These are phyloP conservation scores for Dolichotis patagonum DNA, from an alignment of 2,113 vertebrate genomes.

Conservation along the genomic window DNA sequence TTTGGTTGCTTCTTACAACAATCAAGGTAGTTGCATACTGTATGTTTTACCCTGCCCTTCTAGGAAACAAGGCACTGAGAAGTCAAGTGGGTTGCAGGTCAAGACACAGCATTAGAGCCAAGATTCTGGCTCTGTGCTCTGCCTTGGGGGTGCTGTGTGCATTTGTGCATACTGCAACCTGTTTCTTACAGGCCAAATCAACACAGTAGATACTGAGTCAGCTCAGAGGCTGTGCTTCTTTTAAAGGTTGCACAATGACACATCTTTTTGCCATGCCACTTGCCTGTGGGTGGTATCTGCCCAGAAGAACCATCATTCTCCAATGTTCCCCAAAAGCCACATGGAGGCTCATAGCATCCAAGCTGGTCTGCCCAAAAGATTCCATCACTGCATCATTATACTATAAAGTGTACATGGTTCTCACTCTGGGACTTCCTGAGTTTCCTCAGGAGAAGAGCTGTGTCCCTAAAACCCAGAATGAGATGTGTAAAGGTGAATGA, in stretches of 20 bases:
- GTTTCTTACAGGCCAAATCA: not conserved
- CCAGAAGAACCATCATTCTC: not conserved
- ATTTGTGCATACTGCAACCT: not conserved
- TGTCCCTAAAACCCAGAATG: not conserved
- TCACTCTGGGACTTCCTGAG: not conserved
- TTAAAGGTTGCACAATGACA: not conserved
- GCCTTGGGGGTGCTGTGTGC: accelerated
- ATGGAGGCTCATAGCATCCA: not conserved
- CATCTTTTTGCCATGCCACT: not conserved
- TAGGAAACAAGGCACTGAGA: not conserved
- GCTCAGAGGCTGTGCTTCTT: not conserved
- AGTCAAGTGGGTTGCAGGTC: not conserved
- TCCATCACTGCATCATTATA: not conserved
- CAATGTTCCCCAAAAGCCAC: not conserved
- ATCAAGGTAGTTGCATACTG: not conserved
- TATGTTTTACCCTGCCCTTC: not conserved
- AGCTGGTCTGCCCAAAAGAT: not conserved
- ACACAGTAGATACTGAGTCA: not conserved
- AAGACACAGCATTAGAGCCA: not conserved
- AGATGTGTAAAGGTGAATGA: not conserved
- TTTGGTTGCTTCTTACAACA: not conserved
- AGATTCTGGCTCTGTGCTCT: not conserved
- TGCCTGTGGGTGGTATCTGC: not conserved
- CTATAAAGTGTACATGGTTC: accelerated
- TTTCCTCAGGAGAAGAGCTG: not conserved